Conservation (phyloP, 2,888 invertebrate genomes). For the Apamea anceps region DNA sequence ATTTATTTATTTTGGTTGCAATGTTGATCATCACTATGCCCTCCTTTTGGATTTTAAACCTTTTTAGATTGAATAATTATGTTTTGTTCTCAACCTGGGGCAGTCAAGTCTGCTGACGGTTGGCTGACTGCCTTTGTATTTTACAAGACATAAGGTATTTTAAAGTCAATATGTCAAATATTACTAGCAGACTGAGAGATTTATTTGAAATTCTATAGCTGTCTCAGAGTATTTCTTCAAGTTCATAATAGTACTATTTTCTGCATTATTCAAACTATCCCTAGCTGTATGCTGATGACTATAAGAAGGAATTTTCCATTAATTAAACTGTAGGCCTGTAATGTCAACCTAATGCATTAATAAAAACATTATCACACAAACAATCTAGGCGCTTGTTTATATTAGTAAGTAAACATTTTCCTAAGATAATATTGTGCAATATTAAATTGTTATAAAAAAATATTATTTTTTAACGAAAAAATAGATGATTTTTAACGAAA, state of each 20-base stretch:
- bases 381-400: slow-evolving; percentile 17
- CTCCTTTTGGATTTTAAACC: background rate
- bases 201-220: background rate
- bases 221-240: background rate
- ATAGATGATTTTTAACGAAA: background rate
- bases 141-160: background rate
- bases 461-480: background rate
- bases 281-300: slow-evolving; percentile 6
- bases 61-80: background rate
- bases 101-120: background rate
- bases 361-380: slow-evolving; percentile 43
- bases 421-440: slow-evolving; percentile 20
- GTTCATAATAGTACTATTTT: background rate
- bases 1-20: background rate
- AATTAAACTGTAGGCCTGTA: slow-evolving; percentile 35
- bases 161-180: background rate
- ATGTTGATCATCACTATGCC: background rate
- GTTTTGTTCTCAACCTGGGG: background rate
- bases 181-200: background rate
- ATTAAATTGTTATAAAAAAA: background rate
- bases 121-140: background rate
- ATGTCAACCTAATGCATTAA: slow-evolving; percentile 30
- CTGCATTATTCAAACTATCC: background rate
- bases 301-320: slow-evolving; percentile 31
- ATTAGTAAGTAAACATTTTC: slow-evolving; percentile 15